These are phyloP conservation scores for Silurus asotus DNA, from an alignment of 2,113 vertebrate species.

Conservation along the genomic window DNA sequence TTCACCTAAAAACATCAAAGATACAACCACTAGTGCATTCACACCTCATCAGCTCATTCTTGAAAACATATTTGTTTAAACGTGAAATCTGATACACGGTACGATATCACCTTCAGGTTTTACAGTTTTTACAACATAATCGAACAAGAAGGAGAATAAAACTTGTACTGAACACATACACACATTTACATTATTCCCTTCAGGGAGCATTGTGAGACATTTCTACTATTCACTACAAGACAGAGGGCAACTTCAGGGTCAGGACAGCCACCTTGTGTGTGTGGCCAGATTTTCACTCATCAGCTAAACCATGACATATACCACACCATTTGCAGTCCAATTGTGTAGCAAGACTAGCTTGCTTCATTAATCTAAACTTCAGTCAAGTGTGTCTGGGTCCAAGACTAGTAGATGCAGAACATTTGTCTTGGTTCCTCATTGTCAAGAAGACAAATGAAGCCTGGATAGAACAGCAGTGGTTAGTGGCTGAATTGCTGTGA, in stretches of 20 bases:
- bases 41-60: neutral
- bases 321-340: neutral
- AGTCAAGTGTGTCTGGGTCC: neutral
- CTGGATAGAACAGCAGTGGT: neutral
- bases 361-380: slow-evolving; percentile 18
- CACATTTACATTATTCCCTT: neutral
- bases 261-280: slow-evolving; percentile 3
- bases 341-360: neutral
- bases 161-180: neutral
- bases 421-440: slow-evolving; percentile 6
- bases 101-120: neutral
- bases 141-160: neutral
- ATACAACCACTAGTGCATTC: neutral
- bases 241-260: slow-evolving; percentile 21
- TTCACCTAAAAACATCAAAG: slow-evolving; percentile 77
- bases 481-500: neutral
- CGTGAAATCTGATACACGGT: neutral
- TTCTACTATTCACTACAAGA: slow-evolving; percentile 15
- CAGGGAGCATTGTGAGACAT: neutral
- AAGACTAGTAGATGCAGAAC: slow-evolving; percentile 16
- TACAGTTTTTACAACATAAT: neutral
- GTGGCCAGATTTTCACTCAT: slow-evolving; percentile 6
- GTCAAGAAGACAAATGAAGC: slow-evolving; percentile 31
- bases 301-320: slow-evolving; percentile 29
- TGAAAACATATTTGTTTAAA: neutral